Percentiles rank a stretch among this genome's conserved stretches.
phyloP scores from a whole-genome alignment of 2,113 vertebrate genomes.

The Sinosuthora webbiana region DNA sequence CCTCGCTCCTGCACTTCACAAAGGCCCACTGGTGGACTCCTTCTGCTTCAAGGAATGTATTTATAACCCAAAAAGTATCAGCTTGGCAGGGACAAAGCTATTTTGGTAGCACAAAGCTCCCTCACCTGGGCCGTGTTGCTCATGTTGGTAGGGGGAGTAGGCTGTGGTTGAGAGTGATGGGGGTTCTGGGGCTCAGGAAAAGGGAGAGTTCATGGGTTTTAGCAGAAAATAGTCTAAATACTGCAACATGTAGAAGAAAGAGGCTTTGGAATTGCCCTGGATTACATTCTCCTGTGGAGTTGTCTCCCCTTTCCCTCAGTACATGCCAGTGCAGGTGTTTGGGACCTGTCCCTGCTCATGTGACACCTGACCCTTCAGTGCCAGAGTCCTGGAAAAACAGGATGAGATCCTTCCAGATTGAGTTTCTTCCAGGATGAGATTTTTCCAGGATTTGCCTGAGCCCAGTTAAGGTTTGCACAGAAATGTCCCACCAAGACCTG shows the following conservation, averaged over 20 bases:
- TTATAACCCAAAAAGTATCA: neutral
- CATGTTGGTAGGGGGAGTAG: rapidly evolving
- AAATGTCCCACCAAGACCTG: neutral
- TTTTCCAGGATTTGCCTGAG: neutral
- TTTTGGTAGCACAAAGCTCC: neutral
- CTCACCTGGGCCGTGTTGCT: neutral
- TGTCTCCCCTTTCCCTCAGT: neutral
- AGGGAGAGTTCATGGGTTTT: neutral
- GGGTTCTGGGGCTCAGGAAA: neutral
- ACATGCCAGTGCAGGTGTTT: neutral
- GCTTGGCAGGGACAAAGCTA: neutral
- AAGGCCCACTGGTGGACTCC: conserved; percentile 22
- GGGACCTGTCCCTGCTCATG: neutral
- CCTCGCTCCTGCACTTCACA: neutral
- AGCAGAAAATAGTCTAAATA: neutral
- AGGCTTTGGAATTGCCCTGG: neutral
- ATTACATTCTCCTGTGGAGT: rapidly evolving
- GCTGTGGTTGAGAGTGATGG: rapidly evolving
- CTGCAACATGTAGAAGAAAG: rapidly evolving
- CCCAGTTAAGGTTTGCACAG: neutral
- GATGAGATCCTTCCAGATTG: neutral
- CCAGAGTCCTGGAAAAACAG: neutral
- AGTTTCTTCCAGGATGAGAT: neutral
- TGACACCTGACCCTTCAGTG: neutral
- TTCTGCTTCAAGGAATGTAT: neutral